These are phyloP conservation scores for Neuroterus valhalla DNA, from an alignment of 1,140 invertebrate species.

Conservation along the genomic window DNA sequence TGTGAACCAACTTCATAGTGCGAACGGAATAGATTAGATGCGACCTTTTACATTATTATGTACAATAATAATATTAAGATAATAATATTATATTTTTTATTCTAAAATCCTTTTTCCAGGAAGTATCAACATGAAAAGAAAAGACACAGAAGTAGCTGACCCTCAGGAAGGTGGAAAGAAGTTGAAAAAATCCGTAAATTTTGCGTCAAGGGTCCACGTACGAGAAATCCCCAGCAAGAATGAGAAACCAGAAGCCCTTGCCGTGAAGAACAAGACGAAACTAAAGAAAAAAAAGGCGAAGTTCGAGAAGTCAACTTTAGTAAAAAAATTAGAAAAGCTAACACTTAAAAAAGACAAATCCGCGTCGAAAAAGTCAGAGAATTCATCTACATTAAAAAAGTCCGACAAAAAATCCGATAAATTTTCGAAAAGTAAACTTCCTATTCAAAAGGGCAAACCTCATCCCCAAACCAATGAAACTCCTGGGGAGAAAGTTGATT, in stretches of 20 bases:
- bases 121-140: conserved; percentile 2
- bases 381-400: neutral
- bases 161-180: conserved; percentile 27
- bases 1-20: too few species aligned
- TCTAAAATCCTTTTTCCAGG: neutral
- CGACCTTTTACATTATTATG: too few species aligned
- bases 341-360: conserved; percentile 23
- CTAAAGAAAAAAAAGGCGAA: conserved; percentile 33
- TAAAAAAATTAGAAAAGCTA: conserved; percentile 31
- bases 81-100: too few species aligned
- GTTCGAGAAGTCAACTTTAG: conserved; percentile 27
- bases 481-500: conserved; percentile 79
- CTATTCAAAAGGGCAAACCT: neutral
- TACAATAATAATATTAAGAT: too few species aligned
- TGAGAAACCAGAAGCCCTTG: conserved; percentile 11
- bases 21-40: too few species aligned
- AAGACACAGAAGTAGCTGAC: neutral
- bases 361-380: neutral
- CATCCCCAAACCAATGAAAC: conserved; percentile 17
- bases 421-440: neutral
- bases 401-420: conserved; percentile 17
- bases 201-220: conserved; percentile 34
- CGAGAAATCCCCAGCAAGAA: conserved; percentile 28
- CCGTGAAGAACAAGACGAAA: conserved; percentile 1
- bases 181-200: conserved; percentile 38